Base-by-base conservation (phyloP, 2,797 vertebrate species). In the Bovichtus diacanthus region DNA sequence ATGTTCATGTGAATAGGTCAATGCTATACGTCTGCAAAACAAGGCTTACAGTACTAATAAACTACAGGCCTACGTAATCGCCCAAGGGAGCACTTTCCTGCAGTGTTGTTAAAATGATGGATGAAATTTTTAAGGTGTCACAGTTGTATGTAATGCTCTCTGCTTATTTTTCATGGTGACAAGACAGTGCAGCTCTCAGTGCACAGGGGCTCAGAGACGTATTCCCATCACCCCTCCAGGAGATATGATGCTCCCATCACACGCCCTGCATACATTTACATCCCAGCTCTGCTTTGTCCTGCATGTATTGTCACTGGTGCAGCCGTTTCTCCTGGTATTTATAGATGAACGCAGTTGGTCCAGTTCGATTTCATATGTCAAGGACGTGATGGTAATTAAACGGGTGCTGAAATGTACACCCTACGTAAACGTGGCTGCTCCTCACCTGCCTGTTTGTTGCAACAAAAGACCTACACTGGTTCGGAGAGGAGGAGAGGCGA, bases 401-500 rank as follows among this genome's bases (percentile, higher is more conserved):
- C 3, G 62, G 82, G 72, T 74, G 88, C 46, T 91, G 92, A 92
- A 87, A 90, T 67, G 79, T 69, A 58, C 61, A 80, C 78, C 65
- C 60, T 23, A 9, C 8, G 31, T 60, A 62, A 74, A 55, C 4
- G 38, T 38, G 3, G 53, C 34, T 5, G 12, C 51, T 77, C 77
- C 54, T 91, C 90, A 92, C 90, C 89, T 90, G 87, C 50, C 88
- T 51, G 74, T 76, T 70, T 76, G 83, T 70, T 76, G 87, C 81
- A 90, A 94, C 91, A 94, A 95, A 93, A 93, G 91, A 79, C 67
- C 77, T 25, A 27, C 78, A 68, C 81, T 76, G 36, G 70, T 83
- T 67, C 76, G 15, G 80, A 53, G 87, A 71, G 88, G 74, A 84
- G 84, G 74, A 63, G 80, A 78, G 46, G 80, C 56, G 50, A 79